Base-by-base conservation (phyloP, 2,797 vertebrate species). In the Sorex maritimensis region DNA sequence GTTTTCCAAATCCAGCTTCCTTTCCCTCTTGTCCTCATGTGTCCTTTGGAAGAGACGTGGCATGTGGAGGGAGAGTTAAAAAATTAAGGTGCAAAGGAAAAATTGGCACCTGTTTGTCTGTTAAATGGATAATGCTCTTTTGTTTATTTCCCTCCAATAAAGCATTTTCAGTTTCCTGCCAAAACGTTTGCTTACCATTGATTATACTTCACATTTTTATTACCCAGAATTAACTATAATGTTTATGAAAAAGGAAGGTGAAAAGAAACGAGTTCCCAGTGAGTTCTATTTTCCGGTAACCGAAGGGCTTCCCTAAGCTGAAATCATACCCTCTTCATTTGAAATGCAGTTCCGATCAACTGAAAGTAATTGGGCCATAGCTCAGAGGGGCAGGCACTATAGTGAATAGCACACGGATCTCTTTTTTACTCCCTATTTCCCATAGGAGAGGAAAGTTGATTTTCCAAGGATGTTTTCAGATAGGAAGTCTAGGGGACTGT, bases 151-250 rank as follows among this genome's bases (percentile, higher is more conserved):
- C 91, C 21, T 28, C 23, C 46, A 93, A 77, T 80, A 85, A 82
- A 55, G 73, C 74, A 81, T 85, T 85, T 95, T 77, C 26, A 65
- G 49, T 75, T 96, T 79, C 81, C 87, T 96, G 91, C 91, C 91
- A 95, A 95, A 87, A 91, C 91, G 81, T 88, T 92, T 95, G 88
- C 87, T 91, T 92, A 90, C 58, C 87, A 83, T 88, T 95, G 93
- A 90, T 95, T 96, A 94, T 81, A 95, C 86, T 68, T 96, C 14
- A 69, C 9, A 5, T 93, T 93, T 96, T 92, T 92, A 84, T 95
- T 85, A 90, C 58, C n/a, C 14, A 72, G 79, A 87, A 82, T 93
- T 88, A 95, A 83, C 89, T 95, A 0, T 63, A 80, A 73, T 87
- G 74, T 84, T 94, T 82, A 92, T 91, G 81, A 82, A 92, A 92